Evolutionary conservation across 2,888 invertebrate species (phyloP), one percentile per base, ranked within the genome.

Genomic region (Cantharis rustica): DNA sequence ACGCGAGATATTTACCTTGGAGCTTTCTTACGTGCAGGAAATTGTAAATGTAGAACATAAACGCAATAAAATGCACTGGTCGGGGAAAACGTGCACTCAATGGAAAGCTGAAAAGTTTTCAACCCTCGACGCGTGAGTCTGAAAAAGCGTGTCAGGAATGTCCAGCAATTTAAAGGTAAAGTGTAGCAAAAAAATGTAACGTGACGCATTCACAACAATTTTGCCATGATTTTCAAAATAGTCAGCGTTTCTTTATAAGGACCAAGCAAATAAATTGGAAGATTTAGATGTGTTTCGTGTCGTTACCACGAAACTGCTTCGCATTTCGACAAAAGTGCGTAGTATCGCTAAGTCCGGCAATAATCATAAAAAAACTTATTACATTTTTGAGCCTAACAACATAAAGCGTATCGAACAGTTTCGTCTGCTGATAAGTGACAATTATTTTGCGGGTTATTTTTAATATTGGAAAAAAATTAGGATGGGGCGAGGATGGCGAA

Each of bases 161-260:
- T 77, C 76, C 73, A 71, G 68, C 71, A 77, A 77, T 71, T 62
- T 64, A 26, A 61, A 61, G 68, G 71, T 75, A 66, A 75, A 75
- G 71, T 20, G 73, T 68, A 76, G 72, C 73, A 76, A 76, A 61
- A 20, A 70, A 66, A n/a, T 47, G 63, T 31, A 72, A 68, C 70
- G 73, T 76, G 66, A 76, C 76, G 73, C 72, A 73, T 76, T 73
- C 68, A 16, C 68, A 66, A 68, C 47, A 72, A 69, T 69, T 71
- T 74, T 74, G 17, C 64, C 68, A 73, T 68, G 71, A 70, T 76
- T 76, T 73, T 61, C 73, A 77, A 71, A 71, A 20, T 71, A 73
- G 76, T 73, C 76, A 76, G 76, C 76, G 73, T 76, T 77, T 77
- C 73, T 77, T 77, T 71, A 71, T 66, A 68, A 76, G 76, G 66